phyloP scores from a whole-genome alignment of 64 coral and sea anemone species.

The Montipora cactus region DNA sequence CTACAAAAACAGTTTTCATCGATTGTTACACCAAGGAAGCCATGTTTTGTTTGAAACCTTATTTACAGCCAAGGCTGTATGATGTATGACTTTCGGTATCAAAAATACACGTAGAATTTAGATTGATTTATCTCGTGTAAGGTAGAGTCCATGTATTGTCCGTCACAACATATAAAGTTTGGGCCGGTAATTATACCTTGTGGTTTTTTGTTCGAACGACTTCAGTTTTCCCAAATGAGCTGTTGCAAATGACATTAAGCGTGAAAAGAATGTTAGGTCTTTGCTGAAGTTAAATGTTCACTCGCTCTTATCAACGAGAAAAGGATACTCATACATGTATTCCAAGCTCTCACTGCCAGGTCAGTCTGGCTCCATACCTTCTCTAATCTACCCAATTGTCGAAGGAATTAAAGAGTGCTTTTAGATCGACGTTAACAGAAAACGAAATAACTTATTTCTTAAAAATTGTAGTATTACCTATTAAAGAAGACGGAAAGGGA shows the following conservation, averaged over 20 bases:
- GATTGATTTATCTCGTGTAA: background rate
- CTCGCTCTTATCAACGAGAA: background rate
- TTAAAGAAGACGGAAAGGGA: too few species aligned
- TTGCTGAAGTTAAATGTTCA: background rate
- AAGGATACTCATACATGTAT: too few species aligned
- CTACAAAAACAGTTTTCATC: too few species aligned
- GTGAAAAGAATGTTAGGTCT: background rate
- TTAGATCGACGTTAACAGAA: too few species aligned
- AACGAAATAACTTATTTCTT: too few species aligned
- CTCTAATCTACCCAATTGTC: too few species aligned
- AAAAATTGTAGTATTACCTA: too few species aligned
- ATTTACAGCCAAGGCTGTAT: background rate
- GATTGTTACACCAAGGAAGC: background rate
- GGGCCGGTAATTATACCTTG: background rate
- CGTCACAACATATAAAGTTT: background rate
- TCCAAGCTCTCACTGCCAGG: too few species aligned
- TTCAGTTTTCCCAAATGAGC: background rate
- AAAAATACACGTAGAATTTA: too few species aligned
- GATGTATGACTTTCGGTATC: background rate
- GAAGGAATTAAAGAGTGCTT: too few species aligned
- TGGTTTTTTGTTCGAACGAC: background rate
- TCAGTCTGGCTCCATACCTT: too few species aligned
- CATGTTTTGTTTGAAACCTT: background rate
- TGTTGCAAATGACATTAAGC: background rate
- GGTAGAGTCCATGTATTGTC: background rate